Evolutionary conservation across 2,797 vertebrate genomes (phyloP).

Genomic region (Schizopygopsis malacanthus): DNA sequence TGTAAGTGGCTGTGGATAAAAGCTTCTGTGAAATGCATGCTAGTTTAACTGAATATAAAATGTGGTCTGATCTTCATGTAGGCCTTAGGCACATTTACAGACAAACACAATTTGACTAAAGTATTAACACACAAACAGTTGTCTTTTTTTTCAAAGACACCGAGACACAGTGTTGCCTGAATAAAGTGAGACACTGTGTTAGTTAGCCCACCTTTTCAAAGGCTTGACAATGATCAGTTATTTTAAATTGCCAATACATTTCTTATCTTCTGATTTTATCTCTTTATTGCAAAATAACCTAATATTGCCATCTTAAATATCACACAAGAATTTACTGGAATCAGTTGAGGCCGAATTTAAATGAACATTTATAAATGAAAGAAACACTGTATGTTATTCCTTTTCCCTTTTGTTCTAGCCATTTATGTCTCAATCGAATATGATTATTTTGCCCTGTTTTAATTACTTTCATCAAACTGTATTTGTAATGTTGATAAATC

Average conservation of each 20-base stretch:
- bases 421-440: not conserved
- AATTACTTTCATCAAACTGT: not conserved
- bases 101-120: too few species aligned
- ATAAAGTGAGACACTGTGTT: too few species aligned
- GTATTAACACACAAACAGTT: too few species aligned
- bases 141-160: too few species aligned
- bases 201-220: not conserved
- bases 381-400: not conserved
- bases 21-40: too few species aligned
- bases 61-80: not conserved
- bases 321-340: not conserved
- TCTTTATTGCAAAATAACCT: not conserved
- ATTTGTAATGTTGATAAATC: not conserved
- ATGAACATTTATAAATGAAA: too few species aligned
- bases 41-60: not conserved
- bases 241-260: not conserved
- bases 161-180: too few species aligned
- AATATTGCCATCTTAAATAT: not conserved
- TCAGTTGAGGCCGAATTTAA: not conserved
- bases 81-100: too few species aligned
- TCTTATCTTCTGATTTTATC: not conserved
- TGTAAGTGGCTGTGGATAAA: too few species aligned
- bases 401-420: not conserved
- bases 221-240: not conserved
- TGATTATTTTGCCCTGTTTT: not conserved